phyloP scores from a whole-genome alignment of 1,140 invertebrate genomes.

The Ips nitidus region DNA sequence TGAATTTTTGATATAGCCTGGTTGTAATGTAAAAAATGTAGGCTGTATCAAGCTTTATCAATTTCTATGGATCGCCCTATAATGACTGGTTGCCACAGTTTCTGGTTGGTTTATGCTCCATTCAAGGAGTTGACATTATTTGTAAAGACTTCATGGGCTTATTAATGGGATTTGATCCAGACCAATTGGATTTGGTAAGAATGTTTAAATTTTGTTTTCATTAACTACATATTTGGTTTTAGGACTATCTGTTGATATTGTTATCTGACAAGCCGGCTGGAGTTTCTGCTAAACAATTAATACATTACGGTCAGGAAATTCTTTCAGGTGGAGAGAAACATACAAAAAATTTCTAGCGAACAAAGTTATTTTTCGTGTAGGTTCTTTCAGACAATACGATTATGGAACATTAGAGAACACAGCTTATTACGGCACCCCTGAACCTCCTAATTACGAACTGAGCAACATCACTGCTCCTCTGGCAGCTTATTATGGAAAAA shows the following conservation, averaged over 20 bases:
- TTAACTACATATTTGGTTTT: conserved; percentile 1
- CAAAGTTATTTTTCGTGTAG: conserved; percentile 2
- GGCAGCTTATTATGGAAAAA: conserved; percentile 28
- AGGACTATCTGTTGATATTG: conserved; percentile 16
- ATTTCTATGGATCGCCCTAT: conserved; percentile 7
- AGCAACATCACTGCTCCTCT: conserved; percentile 21
- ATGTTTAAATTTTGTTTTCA: neutral
- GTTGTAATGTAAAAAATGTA: neutral
- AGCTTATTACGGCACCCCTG: conserved; percentile 14
- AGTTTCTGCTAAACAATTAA: conserved; percentile 25
- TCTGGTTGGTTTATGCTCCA: neutral
- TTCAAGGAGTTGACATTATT: conserved; percentile 5
- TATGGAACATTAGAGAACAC: conserved; percentile 28
- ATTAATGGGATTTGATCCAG: neutral
- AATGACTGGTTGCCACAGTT: neutral
- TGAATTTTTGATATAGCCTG: neutral
- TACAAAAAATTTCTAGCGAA: neutral
- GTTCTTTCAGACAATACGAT: conserved; percentile 36
- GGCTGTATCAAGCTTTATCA: neutral
- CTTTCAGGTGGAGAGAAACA: conserved; percentile 20
- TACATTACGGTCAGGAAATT: conserved; percentile 33
- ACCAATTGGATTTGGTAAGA: conserved; percentile 2
- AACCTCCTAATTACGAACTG: conserved; percentile 30
- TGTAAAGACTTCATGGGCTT: conserved; percentile 6
- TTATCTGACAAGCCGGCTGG: conserved; percentile 25